These are phyloP conservation scores for Parazoanthus swiftii DNA, from an alignment of 92 coral and sea anemone species.

Conservation along the genomic window DNA sequence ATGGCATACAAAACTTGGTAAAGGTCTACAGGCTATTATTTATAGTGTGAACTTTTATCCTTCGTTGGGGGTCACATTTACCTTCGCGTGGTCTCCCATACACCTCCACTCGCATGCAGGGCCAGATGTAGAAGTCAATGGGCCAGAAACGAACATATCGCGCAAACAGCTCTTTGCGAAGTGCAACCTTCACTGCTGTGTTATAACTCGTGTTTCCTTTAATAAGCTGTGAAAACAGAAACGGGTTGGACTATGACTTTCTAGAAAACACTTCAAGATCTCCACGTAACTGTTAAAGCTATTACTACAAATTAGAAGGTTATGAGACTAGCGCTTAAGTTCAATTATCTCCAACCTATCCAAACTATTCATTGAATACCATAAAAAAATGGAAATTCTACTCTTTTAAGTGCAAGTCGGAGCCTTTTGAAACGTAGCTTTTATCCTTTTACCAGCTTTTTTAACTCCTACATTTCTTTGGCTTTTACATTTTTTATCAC, in stretches of 20 bases:
- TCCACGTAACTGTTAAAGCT: background rate
- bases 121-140: conserved; percentile 66
- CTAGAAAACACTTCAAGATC: background rate
- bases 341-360: too few relatives aligned
- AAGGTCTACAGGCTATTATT: too few relatives aligned
- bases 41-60: background rate
- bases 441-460: too few relatives aligned
- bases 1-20: too few relatives aligned
- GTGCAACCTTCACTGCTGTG: conserved; percentile 33
- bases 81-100: conserved; percentile 53
- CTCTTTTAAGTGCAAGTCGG: too few relatives aligned
- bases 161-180: conserved; percentile 48
- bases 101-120: conserved; percentile 62
- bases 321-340: too few relatives aligned
- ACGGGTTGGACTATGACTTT: too few relatives aligned
- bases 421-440: too few relatives aligned
- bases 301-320: background rate
- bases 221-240: conserved; percentile 38
- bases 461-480: too few relatives aligned
- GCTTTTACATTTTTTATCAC: too few relatives aligned
- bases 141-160: conserved; percentile 72
- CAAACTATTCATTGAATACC: too few relatives aligned
- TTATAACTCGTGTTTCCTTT: conserved; percentile 55
- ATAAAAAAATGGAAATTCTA: too few relatives aligned
- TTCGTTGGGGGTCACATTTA: background rate